Percentiles rank a stretch among this genome's conserved stretches.
Evolutionary conservation across 2,113 vertebrate genomes (phyloP).

Genomic region (Meleagris gallopavo): DNA sequence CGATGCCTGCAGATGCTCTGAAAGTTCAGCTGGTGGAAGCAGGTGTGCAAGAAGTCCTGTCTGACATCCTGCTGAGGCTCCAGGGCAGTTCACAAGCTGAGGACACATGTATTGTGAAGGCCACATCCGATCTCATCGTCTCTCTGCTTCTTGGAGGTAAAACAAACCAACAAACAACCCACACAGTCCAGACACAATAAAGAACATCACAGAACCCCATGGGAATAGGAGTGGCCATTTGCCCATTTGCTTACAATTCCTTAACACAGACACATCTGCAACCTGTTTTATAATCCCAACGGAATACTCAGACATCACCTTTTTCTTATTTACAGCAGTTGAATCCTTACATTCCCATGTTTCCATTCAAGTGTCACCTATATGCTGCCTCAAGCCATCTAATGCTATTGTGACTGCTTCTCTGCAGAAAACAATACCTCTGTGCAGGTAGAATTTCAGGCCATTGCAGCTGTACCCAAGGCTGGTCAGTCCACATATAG

Average conservation of each 20-base stretch:
- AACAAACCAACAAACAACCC: neutral
- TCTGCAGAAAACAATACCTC: neutral
- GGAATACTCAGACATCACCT: neutral
- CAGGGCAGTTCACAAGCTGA: constrained; percentile 83
- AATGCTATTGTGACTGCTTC: neutral
- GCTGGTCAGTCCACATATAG: neutral
- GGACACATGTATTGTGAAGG: constrained; percentile 87
- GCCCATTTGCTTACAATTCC: neutral
- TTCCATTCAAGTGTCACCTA: neutral
- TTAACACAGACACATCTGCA: neutral
- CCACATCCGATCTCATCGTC: constrained; percentile 89
- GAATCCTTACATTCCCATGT: neutral
- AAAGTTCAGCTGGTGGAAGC: constrained; percentile 89
- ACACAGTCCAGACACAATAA: neutral
- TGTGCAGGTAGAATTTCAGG: neutral
- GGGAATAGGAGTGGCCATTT: neutral
- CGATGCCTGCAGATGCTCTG: constrained; percentile 78
- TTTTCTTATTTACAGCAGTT: neutral
- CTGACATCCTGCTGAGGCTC: constrained; percentile 82
- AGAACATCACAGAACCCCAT: neutral
- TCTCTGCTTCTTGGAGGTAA: constrained; percentile 88
- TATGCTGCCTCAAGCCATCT: neutral
- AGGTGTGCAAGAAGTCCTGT: constrained; percentile 84
- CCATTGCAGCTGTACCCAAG: neutral
- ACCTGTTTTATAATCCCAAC: neutral